These are phyloP conservation scores for Thalassophryne amazonica DNA, from an alignment of 2,797 vertebrate genomes.

Conservation along the genomic window DNA sequence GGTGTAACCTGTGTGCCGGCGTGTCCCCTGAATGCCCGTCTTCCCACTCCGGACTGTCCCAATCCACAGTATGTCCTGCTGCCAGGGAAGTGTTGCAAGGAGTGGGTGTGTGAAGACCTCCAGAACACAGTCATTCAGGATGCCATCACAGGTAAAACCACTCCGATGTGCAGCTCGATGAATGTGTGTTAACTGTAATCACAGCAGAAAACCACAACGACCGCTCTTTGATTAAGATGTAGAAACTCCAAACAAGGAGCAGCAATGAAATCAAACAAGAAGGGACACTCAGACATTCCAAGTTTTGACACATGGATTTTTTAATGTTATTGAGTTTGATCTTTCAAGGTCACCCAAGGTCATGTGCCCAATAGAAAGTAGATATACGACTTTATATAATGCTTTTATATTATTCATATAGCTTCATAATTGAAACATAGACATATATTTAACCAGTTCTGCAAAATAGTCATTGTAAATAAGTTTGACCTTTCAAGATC, in stretches of 20 bases:
- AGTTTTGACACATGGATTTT: too few relatives aligned
- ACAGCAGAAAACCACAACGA: background rate
- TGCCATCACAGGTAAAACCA: conserved; percentile 70
- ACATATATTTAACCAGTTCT: too few relatives aligned
- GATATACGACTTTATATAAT: too few relatives aligned
- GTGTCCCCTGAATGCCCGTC: conserved; percentile 79
- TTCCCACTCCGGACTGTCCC: conserved; percentile 87
- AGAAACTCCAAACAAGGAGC: background rate
- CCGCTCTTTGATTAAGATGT: background rate
- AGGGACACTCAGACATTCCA: too few relatives aligned
- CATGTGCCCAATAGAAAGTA: too few relatives aligned
- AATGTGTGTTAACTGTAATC: background rate
- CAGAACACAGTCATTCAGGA: conserved; percentile 67
- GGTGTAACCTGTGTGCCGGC: conserved; percentile 84
- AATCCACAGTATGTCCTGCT: conserved; percentile 78
- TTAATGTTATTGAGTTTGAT: too few relatives aligned
- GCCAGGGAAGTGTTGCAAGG: conserved; percentile 89
- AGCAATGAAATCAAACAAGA: background rate
- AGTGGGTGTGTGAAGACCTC: conserved; percentile 89
- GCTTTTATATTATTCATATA: too few relatives aligned
- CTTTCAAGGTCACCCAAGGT: too few relatives aligned
- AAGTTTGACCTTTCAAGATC: too few relatives aligned
- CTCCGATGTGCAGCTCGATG: background rate
- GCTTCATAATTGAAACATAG: too few relatives aligned
- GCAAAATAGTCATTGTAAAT: too few relatives aligned